Base-by-base conservation (phyloP, 1,140 invertebrate species). In the Cephus cinctus region DNA sequence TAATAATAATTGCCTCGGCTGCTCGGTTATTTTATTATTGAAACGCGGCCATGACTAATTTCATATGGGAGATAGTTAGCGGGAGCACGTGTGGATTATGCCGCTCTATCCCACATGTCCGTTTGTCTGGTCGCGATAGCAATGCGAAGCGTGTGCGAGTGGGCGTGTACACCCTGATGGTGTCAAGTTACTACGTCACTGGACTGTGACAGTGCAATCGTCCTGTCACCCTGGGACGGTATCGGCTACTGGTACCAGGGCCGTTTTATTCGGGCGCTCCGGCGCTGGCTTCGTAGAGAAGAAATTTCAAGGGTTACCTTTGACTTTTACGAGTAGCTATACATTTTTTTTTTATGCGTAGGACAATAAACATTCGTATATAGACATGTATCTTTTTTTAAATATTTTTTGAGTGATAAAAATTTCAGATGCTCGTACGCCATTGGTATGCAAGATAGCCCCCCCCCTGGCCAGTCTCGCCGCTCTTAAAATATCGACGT, bases 171-270 rank as follows among this genome's bases (percentile, higher is more conserved):
- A 57, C 65, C 62, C 43, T 38, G 54, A 48, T n/a, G n/a, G 65
- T 74, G 67, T 74, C 69, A 69, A 63, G 65, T 74, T 74, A 69
- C 71, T 63, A 45, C 52, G 51, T 42, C 57, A 62, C 59, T 35
- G 55, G 31, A 49, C 54, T 48, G 54, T 56, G 56, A 61, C 59
- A 61, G 45, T 57, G 57, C 57, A 61, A 66, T 65, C 63, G 57
- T 63, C 54, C 56, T 54, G 59, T 55, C 50, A 61, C 55, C 55
- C 61, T 42, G n/a, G n/a, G n/a, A n/a, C n/a, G n/a, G n/a, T n/a
- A n/a, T n/a, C n/a, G n/a, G n/a, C n/a, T n/a, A n/a, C n/a, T n/a
- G n/a, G n/a, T n/a, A n/a, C n/a, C n/a, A n/a, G n/a, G n/a, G n/a
- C n/a, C n/a, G n/a, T n/a, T n/a, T n/a, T n/a, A n/a, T n/a, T n/a